Evolutionary conservation across 2,113 vertebrate species (phyloP).

Genomic region (Beaufortia kweichowensis): DNA sequence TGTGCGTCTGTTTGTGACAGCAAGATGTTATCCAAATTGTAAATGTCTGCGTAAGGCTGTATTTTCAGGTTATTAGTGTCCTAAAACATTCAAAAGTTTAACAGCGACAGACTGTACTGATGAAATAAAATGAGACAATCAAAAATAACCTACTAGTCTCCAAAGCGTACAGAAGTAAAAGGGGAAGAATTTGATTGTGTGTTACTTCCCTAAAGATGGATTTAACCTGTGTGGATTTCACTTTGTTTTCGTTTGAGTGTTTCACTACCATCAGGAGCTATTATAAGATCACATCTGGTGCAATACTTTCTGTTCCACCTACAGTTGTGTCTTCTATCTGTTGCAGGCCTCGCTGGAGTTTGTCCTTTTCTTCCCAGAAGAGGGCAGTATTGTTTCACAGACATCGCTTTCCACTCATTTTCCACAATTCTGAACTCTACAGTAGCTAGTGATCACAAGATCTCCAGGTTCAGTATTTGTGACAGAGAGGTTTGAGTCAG

Average conservation of each 20-base stretch:
- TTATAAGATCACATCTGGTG: slow-evolving; percentile 33
- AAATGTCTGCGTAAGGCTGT: slow-evolving; percentile 37
- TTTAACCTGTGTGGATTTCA: slow-evolving; percentile 25
- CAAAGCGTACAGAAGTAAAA: background rate
- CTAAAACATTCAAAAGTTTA: slow-evolving; percentile 13
- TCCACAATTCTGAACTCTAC: background rate
- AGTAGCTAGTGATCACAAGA: background rate
- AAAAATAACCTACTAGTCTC: background rate
- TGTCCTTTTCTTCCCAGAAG: slow-evolving; percentile 39
- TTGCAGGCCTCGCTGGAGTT: background rate
- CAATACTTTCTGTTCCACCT: slow-evolving; percentile 20
- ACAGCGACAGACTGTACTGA: background rate
- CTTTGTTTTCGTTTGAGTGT: background rate
- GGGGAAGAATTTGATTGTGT: background rate
- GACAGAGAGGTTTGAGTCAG: too few species aligned
- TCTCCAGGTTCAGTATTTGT: slow-evolving; percentile 20
- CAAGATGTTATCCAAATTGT: slow-evolving; percentile 34
- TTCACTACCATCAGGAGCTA: slow-evolving; percentile 20
- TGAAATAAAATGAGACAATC: background rate
- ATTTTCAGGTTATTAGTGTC: slow-evolving; percentile 1
- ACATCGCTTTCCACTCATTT: background rate
- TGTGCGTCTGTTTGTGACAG: slow-evolving; percentile 45
- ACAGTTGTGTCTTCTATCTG: background rate
- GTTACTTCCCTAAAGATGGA: slow-evolving; percentile 22
- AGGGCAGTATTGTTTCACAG: slow-evolving; percentile 45